These are phyloP conservation scores for Stenoptilia bipunctidactyla DNA, from an alignment of 2,888 invertebrate species.

Conservation along the genomic window DNA sequence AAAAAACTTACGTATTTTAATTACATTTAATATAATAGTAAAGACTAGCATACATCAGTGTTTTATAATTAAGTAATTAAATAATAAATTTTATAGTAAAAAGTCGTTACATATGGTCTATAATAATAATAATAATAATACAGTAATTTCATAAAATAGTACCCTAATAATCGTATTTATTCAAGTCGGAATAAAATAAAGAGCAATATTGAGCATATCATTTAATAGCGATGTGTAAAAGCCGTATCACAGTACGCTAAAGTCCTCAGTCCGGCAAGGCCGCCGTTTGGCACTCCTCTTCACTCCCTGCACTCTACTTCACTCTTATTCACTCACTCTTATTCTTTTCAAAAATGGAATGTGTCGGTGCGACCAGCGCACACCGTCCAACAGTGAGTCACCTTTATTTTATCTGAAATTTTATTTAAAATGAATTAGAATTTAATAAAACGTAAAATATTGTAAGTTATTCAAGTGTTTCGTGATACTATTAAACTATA, in stretches of 20 bases:
- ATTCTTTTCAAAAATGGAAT: too few species aligned
- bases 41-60: constrained; percentile 67
- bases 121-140: constrained; percentile 15
- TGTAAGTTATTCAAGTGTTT: too few species aligned
- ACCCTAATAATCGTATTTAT: constrained; percentile 28
- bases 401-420: too few species aligned
- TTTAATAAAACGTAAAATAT: too few species aligned
- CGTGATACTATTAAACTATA: too few species aligned
- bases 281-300: too few species aligned
- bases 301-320: too few species aligned
- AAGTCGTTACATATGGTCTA: constrained; percentile 21
- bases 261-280: too few species aligned
- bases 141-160: constrained; percentile 18
- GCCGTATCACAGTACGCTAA: constrained; percentile 54
- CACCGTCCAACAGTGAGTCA: too few species aligned
- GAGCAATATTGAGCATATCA: constrained; percentile 52
- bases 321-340: too few species aligned
- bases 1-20: constrained; percentile 10
- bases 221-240: constrained; percentile 39
- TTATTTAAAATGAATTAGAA: too few species aligned
- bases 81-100: constrained; percentile 38
- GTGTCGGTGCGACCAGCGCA: too few species aligned
- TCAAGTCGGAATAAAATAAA: constrained; percentile 33
- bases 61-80: constrained; percentile 21
- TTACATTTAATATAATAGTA: constrained; percentile 49